Evolutionary conservation across 2,113 vertebrate species (phyloP), one percentile per base, ranked within the genome.

Genomic region (Macaca mulatta): DNA sequence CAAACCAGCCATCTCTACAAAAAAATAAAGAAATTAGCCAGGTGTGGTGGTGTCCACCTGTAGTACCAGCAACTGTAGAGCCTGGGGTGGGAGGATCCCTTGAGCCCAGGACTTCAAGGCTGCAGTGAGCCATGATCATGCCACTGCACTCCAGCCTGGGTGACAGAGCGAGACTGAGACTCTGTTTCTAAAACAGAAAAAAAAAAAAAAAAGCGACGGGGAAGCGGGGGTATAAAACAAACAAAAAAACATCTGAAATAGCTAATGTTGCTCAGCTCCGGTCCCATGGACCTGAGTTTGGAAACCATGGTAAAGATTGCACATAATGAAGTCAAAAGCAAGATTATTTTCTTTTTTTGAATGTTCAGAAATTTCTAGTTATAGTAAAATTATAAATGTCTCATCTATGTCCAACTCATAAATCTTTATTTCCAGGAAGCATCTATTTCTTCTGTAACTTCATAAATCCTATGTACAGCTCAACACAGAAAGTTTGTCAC

Each of bases 391-490:
- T 32, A 80, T 84, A 85, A 80, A 75, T 38, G 38, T 8, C 6
- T 17, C 27, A 38, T 70, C 20, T 67, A 69, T 67, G 14, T 75
- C 67, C 77, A 75, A 40, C 50, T 91, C 55, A 13, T 67, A 97
- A 91, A 78, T 59, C 50, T 82, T 87, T 93, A 90, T 69, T 69
- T 79, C 30, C 7, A 91, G 11, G 27, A 93, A 95, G 43, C 17
- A 80, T 69, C 25, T 82, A 59, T 70, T 87, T 86, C 57, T 45
- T 91, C 72, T 20, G 17, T 99, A 99, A 94, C 99, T 99, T 93
- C 99, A 98, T 98, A 99, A 99, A 98, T 99, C 99, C 93, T 99
- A 97, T 81, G 99, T 99, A 99, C 99, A 98, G 99, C 99, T 86
- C 99, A 69, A 77, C 13, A 61, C 7, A 43, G 30, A 64, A 80